A percentile compares a stretch with the other conserved stretches of the same genome.
Conservation (phyloP, 2,888 invertebrate genomes). For the Lissocephala sabroskyi region DNA sequence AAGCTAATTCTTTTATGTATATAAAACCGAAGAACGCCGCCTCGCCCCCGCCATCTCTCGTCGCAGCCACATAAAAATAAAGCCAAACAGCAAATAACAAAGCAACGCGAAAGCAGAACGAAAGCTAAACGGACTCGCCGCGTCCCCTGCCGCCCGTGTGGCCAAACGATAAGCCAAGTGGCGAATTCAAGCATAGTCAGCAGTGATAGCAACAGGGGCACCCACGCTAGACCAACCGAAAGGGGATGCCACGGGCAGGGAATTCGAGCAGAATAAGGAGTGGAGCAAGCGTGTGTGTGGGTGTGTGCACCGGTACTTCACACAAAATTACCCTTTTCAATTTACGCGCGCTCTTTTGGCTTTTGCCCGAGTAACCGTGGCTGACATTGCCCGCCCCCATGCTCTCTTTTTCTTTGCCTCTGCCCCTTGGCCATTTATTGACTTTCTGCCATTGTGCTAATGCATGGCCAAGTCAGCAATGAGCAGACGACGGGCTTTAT, state of each 20-base stretch:
- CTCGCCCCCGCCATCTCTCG: too few species aligned
- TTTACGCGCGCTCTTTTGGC: slow-evolving; percentile 35
- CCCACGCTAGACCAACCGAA: slow-evolving; percentile 12
- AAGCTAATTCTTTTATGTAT: slow-evolving; percentile 58
- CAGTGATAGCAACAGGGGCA: slow-evolving; percentile 43
- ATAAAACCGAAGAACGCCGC: not conserved
- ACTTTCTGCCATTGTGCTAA: slow-evolving; percentile 62
- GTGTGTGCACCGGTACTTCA: slow-evolving; percentile 44
- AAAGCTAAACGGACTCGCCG: slow-evolving; percentile 9
- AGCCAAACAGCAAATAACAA: slow-evolving; percentile 46
- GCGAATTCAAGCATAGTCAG: slow-evolving; percentile 63
- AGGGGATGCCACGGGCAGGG: slow-evolving; percentile 17
- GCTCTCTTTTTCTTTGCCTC: slow-evolving; percentile 14
- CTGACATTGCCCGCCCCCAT: not conserved
- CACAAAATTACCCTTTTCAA: slow-evolving; percentile 68
- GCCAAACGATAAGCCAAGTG: slow-evolving; percentile 55
- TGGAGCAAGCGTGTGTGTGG: not conserved
- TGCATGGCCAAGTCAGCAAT: slow-evolving; percentile 36
- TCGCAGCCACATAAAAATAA: slow-evolving; percentile 53
- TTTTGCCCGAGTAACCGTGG: not conserved
- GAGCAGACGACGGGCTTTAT: too few species aligned
- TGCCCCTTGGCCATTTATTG: too few species aligned
- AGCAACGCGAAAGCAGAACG: slow-evolving; percentile 13
- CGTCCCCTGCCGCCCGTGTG: too few species aligned
- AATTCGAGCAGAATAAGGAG: too few species aligned